Conservation (phyloP, 2,888 invertebrate genomes). For the Villa cingulata region DNA sequence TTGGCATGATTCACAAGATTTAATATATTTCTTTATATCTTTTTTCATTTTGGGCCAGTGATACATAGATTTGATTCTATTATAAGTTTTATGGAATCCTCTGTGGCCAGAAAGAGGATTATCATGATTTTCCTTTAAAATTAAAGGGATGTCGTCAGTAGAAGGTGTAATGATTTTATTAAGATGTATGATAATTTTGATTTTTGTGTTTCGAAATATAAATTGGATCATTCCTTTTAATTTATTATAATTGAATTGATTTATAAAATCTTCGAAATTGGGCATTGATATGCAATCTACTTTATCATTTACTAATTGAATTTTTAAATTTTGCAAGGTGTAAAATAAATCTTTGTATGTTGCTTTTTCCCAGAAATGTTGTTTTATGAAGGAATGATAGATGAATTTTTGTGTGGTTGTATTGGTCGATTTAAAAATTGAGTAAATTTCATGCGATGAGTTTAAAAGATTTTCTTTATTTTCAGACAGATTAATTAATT, state of each 20-base stretch:
- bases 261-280: conserved; percentile 1
- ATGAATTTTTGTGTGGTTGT: neutral
- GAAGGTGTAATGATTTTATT: neutral
- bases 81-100: conserved; percentile 1
- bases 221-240: neutral
- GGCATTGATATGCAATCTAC: conserved; percentile 6
- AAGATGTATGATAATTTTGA: neutral
- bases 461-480: too few species aligned
- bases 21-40: conserved; percentile 12
- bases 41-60: neutral
- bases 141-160: neutral
- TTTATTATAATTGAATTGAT: conserved; percentile 9
- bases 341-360: conserved; percentile 5
- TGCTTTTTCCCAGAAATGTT: conserved; percentile 4
- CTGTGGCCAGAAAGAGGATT: neutral
- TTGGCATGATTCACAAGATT: conserved; percentile 22
- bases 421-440: conserved; percentile 5
- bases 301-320: conserved; percentile 1
- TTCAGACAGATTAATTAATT: too few species aligned
- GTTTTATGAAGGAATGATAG: conserved; percentile 10
- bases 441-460: conserved; percentile 5
- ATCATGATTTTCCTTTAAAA: conserved; percentile 12
- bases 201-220: conserved; percentile 3
- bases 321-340: conserved; percentile 3
- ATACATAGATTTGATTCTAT: neutral